Percentiles rank a stretch among this genome's conserved stretches.
Conservation (phyloP, 1,140 invertebrate species). For the Drosophila pectinifera region DNA sequence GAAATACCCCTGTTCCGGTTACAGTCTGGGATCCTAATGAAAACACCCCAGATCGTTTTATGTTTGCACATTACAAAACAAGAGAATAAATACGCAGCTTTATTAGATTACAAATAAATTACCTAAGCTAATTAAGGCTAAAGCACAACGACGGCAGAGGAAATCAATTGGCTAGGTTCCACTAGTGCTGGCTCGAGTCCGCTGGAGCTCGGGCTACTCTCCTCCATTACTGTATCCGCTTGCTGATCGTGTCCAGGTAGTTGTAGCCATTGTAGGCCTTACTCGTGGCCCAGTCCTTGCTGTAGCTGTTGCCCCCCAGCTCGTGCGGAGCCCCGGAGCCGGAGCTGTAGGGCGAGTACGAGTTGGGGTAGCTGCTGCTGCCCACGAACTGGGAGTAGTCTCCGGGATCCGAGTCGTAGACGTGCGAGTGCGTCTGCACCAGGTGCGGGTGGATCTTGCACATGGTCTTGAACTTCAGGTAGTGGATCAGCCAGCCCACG, state of each 20-base stretch:
- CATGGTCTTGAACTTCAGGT: slow-evolving; percentile 78
- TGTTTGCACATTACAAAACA: slow-evolving; percentile 26
- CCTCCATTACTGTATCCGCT: slow-evolving; percentile 61
- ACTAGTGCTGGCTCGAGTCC: slow-evolving; percentile 46
- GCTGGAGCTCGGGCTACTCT: neutral
- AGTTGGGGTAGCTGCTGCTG: slow-evolving; percentile 72
- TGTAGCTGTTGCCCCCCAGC: slow-evolving; percentile 57
- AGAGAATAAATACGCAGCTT: slow-evolving; percentile 48
- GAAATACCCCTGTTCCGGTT: neutral
- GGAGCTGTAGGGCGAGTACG: slow-evolving; percentile 62
- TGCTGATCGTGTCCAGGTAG: slow-evolving; percentile 80
- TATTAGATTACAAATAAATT: slow-evolving; percentile 57
- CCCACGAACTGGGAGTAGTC: slow-evolving; percentile 80
- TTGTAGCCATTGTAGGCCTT: slow-evolving; percentile 78
- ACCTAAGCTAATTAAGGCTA: slow-evolving; percentile 36
- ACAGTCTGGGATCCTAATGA: neutral
- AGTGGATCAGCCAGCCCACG: slow-evolving; percentile 78
- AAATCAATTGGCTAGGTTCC: slow-evolving; percentile 53
- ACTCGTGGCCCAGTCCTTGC: slow-evolving; percentile 79
- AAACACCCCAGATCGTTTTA: neutral
- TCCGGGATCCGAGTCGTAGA: slow-evolving; percentile 79
- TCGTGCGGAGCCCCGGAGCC: slow-evolving; percentile 55
- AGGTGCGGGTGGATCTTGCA: slow-evolving; percentile 83
- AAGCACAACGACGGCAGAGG: slow-evolving; percentile 28
- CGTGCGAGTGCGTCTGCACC: slow-evolving; percentile 80